phyloP scores from a whole-genome alignment of 2,888 invertebrate species.

The Mesorhabditis belari region DNA sequence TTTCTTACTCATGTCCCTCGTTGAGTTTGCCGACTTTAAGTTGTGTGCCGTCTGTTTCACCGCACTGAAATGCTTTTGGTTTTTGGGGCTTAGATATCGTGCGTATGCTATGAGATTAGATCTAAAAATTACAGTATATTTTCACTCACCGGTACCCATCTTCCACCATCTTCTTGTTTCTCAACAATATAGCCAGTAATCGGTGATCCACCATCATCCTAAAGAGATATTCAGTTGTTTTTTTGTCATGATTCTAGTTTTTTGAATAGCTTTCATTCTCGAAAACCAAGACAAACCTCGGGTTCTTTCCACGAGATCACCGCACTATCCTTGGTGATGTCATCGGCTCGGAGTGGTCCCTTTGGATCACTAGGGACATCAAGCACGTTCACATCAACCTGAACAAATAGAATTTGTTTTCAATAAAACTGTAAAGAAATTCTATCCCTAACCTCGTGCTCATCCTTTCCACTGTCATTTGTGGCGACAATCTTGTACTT shows the following conservation, averaged over 20 bases:
- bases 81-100: too few species aligned
- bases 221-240: constrained; percentile 50
- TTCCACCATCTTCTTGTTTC: constrained; percentile 61
- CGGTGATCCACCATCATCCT: constrained; percentile 86
- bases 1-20: constrained; percentile 69
- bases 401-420: background rate
- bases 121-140: background rate
- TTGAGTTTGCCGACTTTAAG: constrained; percentile 51
- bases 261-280: too few species aligned
- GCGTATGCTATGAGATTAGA: too few species aligned
- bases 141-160: constrained; percentile 55
- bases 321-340: constrained; percentile 79
- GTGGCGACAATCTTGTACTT: constrained; percentile 57
- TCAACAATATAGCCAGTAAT: constrained; percentile 85
- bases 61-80: too few species aligned
- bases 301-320: constrained; percentile 76
- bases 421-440: too few species aligned
- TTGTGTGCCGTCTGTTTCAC: constrained; percentile 35
- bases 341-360: constrained; percentile 77
- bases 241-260: background rate
- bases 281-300: too few species aligned
- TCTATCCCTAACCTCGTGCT: constrained; percentile 60
- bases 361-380: constrained; percentile 62
- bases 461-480: constrained; percentile 58
- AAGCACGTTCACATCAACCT: background rate